Evolutionary conservation across 2,113 vertebrate genomes (phyloP).

Genomic region (Euleptes europaea): DNA sequence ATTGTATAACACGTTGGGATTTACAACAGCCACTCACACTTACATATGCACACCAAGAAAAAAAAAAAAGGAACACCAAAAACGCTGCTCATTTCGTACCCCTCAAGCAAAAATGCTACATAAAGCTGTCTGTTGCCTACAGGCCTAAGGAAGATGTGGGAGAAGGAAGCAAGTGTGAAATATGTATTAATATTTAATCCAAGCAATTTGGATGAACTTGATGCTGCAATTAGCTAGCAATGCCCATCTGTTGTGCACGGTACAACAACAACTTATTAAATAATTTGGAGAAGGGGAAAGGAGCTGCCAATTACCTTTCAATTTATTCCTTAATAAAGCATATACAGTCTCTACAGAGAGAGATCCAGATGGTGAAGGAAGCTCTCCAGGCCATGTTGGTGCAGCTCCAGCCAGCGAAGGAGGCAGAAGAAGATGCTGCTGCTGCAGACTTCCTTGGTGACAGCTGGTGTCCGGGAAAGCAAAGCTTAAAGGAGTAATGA

Average conservation of each 20-base stretch:
- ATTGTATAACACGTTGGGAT: background rate
- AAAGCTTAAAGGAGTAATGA: slow-evolving; percentile 76
- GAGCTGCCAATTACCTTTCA: slow-evolving; percentile 72
- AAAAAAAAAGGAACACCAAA: background rate
- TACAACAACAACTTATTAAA: slow-evolving; percentile 67
- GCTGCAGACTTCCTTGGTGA: slow-evolving; percentile 77
- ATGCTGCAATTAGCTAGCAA: slow-evolving; percentile 75
- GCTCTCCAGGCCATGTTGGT: slow-evolving; percentile 76
- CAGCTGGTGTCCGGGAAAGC: slow-evolving; percentile 77
- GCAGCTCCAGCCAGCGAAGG: slow-evolving; percentile 82
- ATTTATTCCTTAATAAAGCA: slow-evolving; percentile 80
- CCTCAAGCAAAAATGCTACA: slow-evolving; percentile 36
- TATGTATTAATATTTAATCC: slow-evolving; percentile 86
- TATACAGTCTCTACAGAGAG: slow-evolving; percentile 83
- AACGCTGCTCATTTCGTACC: background rate
- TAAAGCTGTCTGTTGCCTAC: slow-evolving; percentile 49
- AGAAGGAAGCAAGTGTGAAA: slow-evolving; percentile 60
- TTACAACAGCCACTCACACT: background rate
- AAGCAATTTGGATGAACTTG: slow-evolving; percentile 80
- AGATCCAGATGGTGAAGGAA: slow-evolving; percentile 86
- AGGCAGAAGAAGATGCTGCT: slow-evolving; percentile 67
- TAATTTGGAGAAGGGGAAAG: slow-evolving; percentile 56
- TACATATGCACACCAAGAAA: background rate
- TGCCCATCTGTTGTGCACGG: slow-evolving; percentile 78
- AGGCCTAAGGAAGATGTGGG: slow-evolving; percentile 5